These are phyloP conservation scores for Engraulis encrasicolus DNA, from an alignment of 2,113 vertebrate genomes.

Conservation along the genomic window DNA sequence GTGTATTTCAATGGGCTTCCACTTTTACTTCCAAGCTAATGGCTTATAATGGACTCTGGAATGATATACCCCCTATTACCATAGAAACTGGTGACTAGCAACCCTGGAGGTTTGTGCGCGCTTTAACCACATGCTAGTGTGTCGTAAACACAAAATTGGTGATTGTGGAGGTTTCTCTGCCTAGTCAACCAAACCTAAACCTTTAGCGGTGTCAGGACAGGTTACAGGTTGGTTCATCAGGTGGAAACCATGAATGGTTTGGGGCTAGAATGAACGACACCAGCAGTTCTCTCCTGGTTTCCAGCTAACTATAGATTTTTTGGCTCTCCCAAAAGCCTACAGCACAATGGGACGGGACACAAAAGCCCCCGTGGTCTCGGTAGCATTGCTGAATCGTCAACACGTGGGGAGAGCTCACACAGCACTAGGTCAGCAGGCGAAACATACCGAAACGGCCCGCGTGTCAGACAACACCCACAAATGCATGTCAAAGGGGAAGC, in stretches of 20 bases:
- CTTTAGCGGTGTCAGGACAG: not conserved
- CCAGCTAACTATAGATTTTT: conserved; percentile 61
- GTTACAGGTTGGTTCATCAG: conserved; percentile 50
- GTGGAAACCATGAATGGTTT: conserved; percentile 63
- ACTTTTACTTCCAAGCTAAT: too few relatives aligned
- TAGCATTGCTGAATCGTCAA: conserved; percentile 19
- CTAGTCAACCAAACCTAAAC: too few relatives aligned
- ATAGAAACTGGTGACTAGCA: not conserved
- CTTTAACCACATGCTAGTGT: not conserved
- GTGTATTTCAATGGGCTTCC: too few relatives aligned
- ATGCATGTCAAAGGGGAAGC: too few relatives aligned
- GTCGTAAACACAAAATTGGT: not conserved
- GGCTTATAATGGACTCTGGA: not conserved
- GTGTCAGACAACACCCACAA: too few relatives aligned
- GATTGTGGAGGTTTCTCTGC: conserved; percentile 45
- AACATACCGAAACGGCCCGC: not conserved
- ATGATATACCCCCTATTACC: not conserved
- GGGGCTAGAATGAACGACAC: conserved; percentile 66
- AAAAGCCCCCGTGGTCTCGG: conserved; percentile 17
- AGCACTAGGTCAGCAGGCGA: conserved; percentile 31
- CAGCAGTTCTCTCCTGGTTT: conserved; percentile 66
- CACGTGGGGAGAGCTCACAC: conserved; percentile 41
- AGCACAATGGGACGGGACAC: conserved; percentile 66
- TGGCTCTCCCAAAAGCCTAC: conserved; percentile 38
- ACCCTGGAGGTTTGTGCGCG: not conserved